Evolutionary conservation across 2,797 vertebrate genomes (phyloP).

Genomic region (Enteromius unitaeniatus): DNA sequence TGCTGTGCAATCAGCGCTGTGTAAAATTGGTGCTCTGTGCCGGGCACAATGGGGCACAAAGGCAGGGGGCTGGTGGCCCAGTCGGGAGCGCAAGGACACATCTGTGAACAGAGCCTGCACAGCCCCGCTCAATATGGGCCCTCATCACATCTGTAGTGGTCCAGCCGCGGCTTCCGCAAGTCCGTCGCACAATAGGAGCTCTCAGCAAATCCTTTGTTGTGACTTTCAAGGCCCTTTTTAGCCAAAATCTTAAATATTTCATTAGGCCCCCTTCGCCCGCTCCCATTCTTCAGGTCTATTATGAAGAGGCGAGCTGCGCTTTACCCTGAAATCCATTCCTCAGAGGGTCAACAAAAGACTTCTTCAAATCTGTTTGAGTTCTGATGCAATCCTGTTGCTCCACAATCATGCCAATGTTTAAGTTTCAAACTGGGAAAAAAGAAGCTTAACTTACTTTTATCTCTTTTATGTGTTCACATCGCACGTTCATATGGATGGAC

Average conservation of each 20-base stretch:
- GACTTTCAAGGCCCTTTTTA: conserved; percentile 81
- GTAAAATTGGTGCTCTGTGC: conserved; percentile 85
- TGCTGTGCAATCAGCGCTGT: conserved; percentile 85
- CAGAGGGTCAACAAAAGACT: conserved; percentile 76
- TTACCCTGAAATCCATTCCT: conserved; percentile 62
- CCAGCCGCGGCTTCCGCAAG: conserved; percentile 81
- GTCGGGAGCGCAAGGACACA: conserved; percentile 82
- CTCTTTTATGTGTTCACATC: conserved; percentile 49
- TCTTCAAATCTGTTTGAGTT: conserved; percentile 73
- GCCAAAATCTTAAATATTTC: conserved; percentile 89
- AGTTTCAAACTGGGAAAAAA: conserved; percentile 67
- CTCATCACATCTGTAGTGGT: conserved; percentile 85
- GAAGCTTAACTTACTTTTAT: conserved; percentile 52
- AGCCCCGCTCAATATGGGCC: conserved; percentile 86
- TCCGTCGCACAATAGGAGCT: conserved; percentile 77
- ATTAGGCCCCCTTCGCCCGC: conserved; percentile 77
- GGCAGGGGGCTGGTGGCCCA: conserved; percentile 88
- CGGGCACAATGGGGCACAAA: conserved; percentile 84
- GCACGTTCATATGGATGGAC: not conserved
- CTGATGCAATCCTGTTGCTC: conserved; percentile 71
- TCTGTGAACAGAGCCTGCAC: conserved; percentile 90
- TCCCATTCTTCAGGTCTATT: conserved; percentile 71
- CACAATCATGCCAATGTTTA: conserved; percentile 70
- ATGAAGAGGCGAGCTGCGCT: conserved; percentile 71
- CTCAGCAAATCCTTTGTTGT: conserved; percentile 83